Evolutionary conservation across 2,888 invertebrate species (phyloP), one percentile per base, ranked within the genome.

Genomic region (Dorcus hopei): DNA sequence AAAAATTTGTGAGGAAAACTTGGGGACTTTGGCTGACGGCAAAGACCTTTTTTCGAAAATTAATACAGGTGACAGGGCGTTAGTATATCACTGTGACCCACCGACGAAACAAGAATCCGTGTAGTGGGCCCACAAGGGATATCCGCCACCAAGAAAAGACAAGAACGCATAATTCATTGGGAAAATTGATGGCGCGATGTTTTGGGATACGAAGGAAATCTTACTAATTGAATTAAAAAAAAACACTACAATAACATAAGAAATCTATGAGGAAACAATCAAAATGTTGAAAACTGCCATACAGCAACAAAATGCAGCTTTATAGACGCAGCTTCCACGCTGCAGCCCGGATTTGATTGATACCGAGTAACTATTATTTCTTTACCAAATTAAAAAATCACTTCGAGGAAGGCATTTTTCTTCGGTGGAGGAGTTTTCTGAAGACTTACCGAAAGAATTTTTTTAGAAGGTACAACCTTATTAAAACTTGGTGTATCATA

Each of bases 101-200:
- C 38, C 38, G 16, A 52, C 52, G 23, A 40, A 52, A 26, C 16
- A 52, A 16, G 9, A 7, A 52, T 52, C 38, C 40, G 41, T 2
- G 39, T 3, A 16, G 14, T 51, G 3, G 40, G 42, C 40, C 40
- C 5, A 40, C 19, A 11, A 40, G 41, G 40, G 9, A 41, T 40
- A 40, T 52, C 52, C 14, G 16, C 52, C 3, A 2, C 49, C 48
- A 49, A 49, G n/a, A 49, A 49, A 49, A 49, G 50, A 16, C 39
- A 50, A 23, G 39, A 33, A 42, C 19, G 52, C 42, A 52, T 1
- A 40, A 41, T 40, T 52, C 11, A 4, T 51, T 8, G 2, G 41
- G 9, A 38, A 52, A 52, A 1, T 26, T 40, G 39, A 16, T 38
- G 8, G 5, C 41, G 3, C 9, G 16, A 1, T 52, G 42, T 41